phyloP scores from a whole-genome alignment of 1,140 invertebrate species.

The Cotesia typhae region DNA sequence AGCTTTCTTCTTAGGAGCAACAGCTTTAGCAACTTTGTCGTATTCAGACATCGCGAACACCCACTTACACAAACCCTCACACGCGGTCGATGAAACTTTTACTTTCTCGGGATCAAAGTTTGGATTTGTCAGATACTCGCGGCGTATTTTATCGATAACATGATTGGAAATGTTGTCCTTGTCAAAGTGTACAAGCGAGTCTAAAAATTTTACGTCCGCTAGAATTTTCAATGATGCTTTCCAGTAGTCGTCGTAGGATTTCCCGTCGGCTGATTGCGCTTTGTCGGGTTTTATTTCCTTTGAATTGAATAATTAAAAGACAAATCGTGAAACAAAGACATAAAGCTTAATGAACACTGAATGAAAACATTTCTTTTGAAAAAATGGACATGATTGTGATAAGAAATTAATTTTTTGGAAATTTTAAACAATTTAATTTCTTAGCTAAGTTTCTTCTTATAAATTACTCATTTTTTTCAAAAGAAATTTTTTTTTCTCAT shows the following conservation, averaged over 20 bases:
- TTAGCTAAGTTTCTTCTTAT: too few species aligned
- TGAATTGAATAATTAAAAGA: slow-evolving; percentile 14
- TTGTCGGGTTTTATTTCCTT: slow-evolving; percentile 85
- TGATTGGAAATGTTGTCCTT: slow-evolving; percentile 89
- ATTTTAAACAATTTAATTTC: too few species aligned
- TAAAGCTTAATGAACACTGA: not conserved
- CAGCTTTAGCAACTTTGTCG: slow-evolving; percentile 88
- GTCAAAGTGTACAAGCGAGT: slow-evolving; percentile 85
- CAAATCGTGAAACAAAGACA: not conserved
- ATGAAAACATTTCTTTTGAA: too few species aligned
- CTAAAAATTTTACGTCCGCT: slow-evolving; percentile 90
- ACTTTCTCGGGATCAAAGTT: slow-evolving; percentile 93
- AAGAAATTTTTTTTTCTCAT: too few species aligned
- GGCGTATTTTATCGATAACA: slow-evolving; percentile 85
- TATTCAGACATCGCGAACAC: slow-evolving; percentile 92
- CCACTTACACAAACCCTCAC: slow-evolving; percentile 88
- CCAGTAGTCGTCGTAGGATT: slow-evolving; percentile 91
- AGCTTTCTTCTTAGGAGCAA: slow-evolving; percentile 85
- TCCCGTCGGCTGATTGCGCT: slow-evolving; percentile 76
- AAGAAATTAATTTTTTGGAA: too few species aligned
- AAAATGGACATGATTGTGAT: too few species aligned
- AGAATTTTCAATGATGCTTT: slow-evolving; percentile 89
- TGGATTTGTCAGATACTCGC: slow-evolving; percentile 83
- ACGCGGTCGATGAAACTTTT: slow-evolving; percentile 78
- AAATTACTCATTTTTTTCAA: too few species aligned